Conservation (phyloP, 2,113 vertebrate species). For the Notothenia coriiceps region DNA sequence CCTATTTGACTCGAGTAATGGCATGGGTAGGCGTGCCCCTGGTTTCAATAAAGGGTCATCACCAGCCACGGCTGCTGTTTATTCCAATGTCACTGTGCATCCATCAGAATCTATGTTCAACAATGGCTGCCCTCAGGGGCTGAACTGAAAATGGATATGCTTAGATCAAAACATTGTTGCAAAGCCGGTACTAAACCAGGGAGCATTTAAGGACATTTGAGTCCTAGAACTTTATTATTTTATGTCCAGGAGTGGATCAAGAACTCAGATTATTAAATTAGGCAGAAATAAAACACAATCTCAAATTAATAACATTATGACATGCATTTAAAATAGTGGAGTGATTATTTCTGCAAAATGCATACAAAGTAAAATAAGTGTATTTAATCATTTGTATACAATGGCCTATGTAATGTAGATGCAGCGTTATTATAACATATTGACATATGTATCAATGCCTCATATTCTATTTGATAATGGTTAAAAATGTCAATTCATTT, state of each 20-base stretch:
- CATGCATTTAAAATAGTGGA: not conserved
- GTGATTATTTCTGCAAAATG: not conserved
- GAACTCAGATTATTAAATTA: not conserved
- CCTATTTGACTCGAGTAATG: slow-evolving; percentile 49
- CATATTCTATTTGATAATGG: not conserved
- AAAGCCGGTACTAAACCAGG: slow-evolving; percentile 29
- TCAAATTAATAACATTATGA: not conserved
- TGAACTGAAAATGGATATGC: slow-evolving; percentile 45
- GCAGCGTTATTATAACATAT: not conserved
- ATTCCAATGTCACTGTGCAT: slow-evolving; percentile 67
- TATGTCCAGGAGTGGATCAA: not conserved
- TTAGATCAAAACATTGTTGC: slow-evolving; percentile 36
- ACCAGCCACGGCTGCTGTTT: slow-evolving; percentile 66
- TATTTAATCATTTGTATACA: not conserved
- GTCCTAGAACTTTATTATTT: not conserved
- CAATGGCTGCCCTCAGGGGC: slow-evolving; percentile 46
- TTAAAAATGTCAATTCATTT: no score
- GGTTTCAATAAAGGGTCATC: slow-evolving; percentile 65
- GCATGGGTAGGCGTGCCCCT: slow-evolving; percentile 43
- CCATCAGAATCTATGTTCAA: slow-evolving; percentile 55
- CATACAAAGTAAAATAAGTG: not conserved
- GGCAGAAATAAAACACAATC: not conserved
- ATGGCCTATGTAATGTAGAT: no score
- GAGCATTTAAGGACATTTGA: slow-evolving; percentile 33
- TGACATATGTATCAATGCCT: not conserved